A percentile compares a stretch with the other conserved stretches of the same genome.
phyloP scores from a whole-genome alignment of 2,113 vertebrate species.

The Caretta caretta region DNA sequence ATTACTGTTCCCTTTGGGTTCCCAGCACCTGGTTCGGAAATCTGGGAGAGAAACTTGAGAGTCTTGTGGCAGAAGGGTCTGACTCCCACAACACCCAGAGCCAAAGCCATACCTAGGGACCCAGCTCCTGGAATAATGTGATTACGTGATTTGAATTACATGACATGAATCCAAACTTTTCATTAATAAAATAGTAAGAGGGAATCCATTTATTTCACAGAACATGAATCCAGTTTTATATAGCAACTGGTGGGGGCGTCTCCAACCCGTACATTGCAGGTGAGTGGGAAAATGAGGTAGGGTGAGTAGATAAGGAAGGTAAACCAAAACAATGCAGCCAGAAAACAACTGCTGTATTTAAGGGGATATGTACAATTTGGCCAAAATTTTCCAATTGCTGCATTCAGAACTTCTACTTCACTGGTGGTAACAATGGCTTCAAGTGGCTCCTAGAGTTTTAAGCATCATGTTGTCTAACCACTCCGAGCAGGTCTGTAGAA shows the following conservation, averaged over 20 bases:
- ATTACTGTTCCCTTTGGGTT: background rate
- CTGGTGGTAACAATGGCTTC: background rate
- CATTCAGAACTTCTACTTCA: background rate
- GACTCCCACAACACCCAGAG: background rate
- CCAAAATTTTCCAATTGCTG: background rate
- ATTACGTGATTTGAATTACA: background rate
- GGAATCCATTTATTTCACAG: background rate
- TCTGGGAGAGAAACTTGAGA: background rate
- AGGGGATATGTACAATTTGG: background rate
- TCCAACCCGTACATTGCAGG: background rate
- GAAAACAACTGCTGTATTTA: background rate
- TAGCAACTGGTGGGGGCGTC: background rate
- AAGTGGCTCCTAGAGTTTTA: background rate
- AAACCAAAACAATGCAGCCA: background rate
- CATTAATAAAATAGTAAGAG: background rate
- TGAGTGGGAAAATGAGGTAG: background rate
- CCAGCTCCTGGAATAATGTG: background rate
- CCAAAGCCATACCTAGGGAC: background rate
- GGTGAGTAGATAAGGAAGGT: background rate
- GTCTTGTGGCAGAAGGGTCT: background rate
- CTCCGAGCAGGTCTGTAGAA: background rate
- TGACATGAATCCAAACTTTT: background rate
- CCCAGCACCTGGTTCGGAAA: background rate
- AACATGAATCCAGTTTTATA: background rate
- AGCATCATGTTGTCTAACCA: accelerated